Evolutionary conservation across 2,888 invertebrate genomes (phyloP), one percentile per base, ranked within the genome.

Genomic region (Spisula subtruncata): DNA sequence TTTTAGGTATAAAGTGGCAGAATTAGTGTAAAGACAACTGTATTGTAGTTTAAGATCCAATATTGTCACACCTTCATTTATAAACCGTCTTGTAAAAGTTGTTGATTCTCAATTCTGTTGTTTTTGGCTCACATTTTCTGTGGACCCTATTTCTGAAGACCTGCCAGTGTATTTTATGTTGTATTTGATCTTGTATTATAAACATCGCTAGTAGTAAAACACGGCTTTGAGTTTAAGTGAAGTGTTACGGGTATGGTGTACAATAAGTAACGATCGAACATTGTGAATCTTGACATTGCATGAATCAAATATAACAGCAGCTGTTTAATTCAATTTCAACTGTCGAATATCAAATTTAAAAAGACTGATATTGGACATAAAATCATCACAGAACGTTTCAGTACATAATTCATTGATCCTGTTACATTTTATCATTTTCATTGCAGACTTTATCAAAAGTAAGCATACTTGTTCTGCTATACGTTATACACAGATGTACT

Each of bases 361-460:
- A 41, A 5, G 60, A 66, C 60, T 66, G n/a, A 66, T 66, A 66
- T 66, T 25, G 51, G 12, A 66, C 25, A 4, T 66, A 25, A 6
- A 2, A 6, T 25, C 25, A n/a, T 8, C 60, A n/a, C 20, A 25
- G 10, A 66, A 66, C 10, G 8, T 25, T 0, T 10, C n/a, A 25
- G 25, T 66, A 66, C 25, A n/a, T 12, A 66, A 25, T 4, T 25
- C 12, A n/a, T 56, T 56, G 20, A 56, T 56, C n/a, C n/a, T 25
- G 25, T 66, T 12, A 25, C 25, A 66, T 66, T 66, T 66, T 66
- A 25, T 12, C 25, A 66, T 79, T 80, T 85, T 85, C n/a, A 35
- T 85, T 85, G 80, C 85, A 85, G 85, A 85, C 51, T 85, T 80
- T 32, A 54, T 85, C 85, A 10, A 51, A 85, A 80, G 85, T 85